Evolutionary conservation across 2,113 vertebrate species (phyloP).

Genomic region (Trogon surrucura): DNA sequence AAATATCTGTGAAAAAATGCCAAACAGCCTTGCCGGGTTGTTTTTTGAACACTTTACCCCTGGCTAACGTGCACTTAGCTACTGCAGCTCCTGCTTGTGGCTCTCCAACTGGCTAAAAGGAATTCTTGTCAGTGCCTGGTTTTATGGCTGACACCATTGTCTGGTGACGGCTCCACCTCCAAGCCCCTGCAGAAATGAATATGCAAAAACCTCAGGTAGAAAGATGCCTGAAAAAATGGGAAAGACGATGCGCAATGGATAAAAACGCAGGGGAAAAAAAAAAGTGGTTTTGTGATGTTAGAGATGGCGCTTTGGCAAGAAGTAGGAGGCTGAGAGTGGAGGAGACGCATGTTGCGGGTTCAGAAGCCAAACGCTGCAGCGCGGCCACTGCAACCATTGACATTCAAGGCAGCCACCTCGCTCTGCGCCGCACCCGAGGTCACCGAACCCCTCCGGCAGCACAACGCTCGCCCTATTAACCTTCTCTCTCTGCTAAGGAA

Average conservation of each 20-base stretch:
- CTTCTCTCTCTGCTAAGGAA: neutral
- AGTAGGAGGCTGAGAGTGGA: accelerated
- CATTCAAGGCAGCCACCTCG: neutral
- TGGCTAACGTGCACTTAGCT: neutral
- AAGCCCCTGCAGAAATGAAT: neutral
- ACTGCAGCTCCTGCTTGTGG: neutral
- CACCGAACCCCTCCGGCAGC: neutral
- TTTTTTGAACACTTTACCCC: accelerated
- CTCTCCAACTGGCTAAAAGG: neutral
- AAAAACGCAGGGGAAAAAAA: neutral
- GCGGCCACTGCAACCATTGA: accelerated
- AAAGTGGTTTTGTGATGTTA: neutral
- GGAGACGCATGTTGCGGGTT: neutral
- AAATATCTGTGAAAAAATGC: neutral
- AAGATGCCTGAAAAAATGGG: neutral
- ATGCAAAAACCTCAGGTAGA: neutral
- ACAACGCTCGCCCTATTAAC: neutral
- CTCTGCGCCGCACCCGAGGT: neutral
- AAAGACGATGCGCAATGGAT: accelerated
- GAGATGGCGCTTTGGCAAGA: neutral
- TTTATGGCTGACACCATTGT: neutral
- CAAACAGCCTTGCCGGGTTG: neutral
- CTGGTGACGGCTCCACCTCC: neutral
- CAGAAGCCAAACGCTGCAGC: neutral
- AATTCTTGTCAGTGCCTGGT: neutral